Evolutionary conservation across 2,113 vertebrate genomes (phyloP).

Genomic region (Gnathonemus echidnorhynchus): DNA sequence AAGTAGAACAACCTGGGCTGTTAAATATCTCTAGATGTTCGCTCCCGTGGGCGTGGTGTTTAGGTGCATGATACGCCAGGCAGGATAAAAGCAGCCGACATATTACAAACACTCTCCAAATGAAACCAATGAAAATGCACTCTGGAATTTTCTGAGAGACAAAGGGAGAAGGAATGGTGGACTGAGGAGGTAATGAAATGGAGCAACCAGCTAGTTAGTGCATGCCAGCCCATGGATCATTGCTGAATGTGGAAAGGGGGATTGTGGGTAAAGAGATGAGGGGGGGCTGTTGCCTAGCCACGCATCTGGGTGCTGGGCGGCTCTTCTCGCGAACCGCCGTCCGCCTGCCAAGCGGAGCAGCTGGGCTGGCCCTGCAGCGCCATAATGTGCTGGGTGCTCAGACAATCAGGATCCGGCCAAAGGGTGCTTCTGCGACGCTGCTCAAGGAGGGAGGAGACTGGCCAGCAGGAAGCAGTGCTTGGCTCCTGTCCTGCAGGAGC

Average conservation of each 20-base stretch:
- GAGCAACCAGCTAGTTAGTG: neutral
- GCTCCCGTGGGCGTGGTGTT: neutral
- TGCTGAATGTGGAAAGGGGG: constrained; percentile 30
- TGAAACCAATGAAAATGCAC: neutral
- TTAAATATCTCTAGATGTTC: constrained; percentile 21
- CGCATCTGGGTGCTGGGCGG: constrained; percentile 70
- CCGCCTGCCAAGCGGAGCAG: constrained; percentile 68
- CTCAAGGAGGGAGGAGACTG: constrained; percentile 58
- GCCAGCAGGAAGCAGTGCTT: constrained; percentile 59
- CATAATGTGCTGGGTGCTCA: constrained; percentile 66
- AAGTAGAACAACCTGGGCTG: neutral
- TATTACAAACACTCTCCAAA: neutral
- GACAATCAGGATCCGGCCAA: constrained; percentile 63
- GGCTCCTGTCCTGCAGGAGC: constrained; percentile 57
- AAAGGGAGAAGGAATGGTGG: neutral
- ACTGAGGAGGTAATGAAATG: neutral
- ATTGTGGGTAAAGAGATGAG: constrained; percentile 49
- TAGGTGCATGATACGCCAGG: neutral
- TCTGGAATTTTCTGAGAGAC: neutral
- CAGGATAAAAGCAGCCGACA: neutral
- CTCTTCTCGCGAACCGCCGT: constrained; percentile 39
- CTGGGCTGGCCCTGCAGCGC: constrained; percentile 66
- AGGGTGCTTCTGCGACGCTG: constrained; percentile 51
- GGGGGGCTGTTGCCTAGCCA: constrained; percentile 72
- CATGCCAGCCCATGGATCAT: neutral